phyloP scores from a whole-genome alignment of 2,888 invertebrate species.

The Subacronicta megacephala region DNA sequence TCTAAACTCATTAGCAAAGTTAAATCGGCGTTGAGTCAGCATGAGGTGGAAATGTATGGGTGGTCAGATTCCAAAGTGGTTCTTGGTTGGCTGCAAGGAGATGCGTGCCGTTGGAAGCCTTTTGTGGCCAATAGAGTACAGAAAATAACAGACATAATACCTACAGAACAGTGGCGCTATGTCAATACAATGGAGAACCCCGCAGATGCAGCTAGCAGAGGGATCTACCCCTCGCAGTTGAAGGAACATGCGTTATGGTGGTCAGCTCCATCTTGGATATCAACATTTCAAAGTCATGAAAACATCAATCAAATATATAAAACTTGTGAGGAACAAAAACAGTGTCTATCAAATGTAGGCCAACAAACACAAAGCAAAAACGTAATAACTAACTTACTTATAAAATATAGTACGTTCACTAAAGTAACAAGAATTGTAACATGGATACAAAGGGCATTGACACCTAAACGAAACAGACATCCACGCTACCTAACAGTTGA shows the following conservation, averaged over 20 bases:
- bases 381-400: neutral
- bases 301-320: neutral
- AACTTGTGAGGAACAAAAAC: neutral
- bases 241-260: constrained; percentile 10
- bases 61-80: constrained; percentile 3
- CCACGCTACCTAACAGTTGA: neutral
- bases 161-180: constrained; percentile 1
- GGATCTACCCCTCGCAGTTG: neutral
- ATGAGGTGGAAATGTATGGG: neutral
- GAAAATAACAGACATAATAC: neutral
- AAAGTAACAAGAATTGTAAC: neutral
- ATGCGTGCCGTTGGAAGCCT: constrained; percentile 8
- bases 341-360: neutral
- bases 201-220: constrained; percentile 8
- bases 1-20: neutral
- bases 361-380: neutral
- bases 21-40: constrained; percentile 10
- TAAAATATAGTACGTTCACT: neutral
- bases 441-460: neutral
- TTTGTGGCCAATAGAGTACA: constrained; percentile 7
- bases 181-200: constrained; percentile 4
- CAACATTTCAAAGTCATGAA: neutral
- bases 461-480: neutral
- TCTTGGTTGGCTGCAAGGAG: constrained; percentile 16
- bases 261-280: constrained; percentile 1